Base-by-base conservation (phyloP, 2,797 vertebrate genomes). In the Bradypus variegatus region DNA sequence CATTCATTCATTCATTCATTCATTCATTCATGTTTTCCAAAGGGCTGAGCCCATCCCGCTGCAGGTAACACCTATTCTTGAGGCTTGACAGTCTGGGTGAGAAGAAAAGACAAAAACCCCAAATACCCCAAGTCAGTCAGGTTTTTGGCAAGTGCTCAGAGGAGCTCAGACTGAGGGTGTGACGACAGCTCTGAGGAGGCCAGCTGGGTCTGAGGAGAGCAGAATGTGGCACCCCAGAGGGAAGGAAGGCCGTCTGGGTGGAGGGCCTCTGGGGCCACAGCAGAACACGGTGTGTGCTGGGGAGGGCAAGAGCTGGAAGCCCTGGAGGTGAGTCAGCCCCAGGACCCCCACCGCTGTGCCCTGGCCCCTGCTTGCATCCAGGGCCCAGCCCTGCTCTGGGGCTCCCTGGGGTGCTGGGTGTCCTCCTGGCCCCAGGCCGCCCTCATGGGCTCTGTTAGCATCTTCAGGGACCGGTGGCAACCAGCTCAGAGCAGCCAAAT, bases 211-310 rank as follows among this genome's bases (percentile, higher is more conserved):
- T 41, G 23, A n/a, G 41, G 45, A 70, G 48, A 16, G 69, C 19
- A 58, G 62, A 5, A 45, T 14, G 38, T 2, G 15, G 72, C 50
- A 6, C 36, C 0, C 8, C 0, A 2, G 14, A 36, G 16, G 55
- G 70, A 11, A 12, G 38, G 27, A 10, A 9, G 33, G 19, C 8
- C 0, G 79, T 67, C 33, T 15, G 8, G 60, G n/a, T 10, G 60
- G 25, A 19, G 64, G 45, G 38, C 41, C 67, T 29, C 23, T 1
- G 2, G 25, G 18, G 36, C 60, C 67, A 8, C 25, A 45, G 69
- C 23, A 6, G 14, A 41, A 60, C 3, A 27, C 12, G 38, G 38
- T 10, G 16, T 29, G 72, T 41, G 60, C 48, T 23, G 3, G 50
- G 76, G 73, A 76, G 45, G 31, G 36, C 77, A 69, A 45, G 75